Conservation (phyloP, 1,140 invertebrate genomes). For the Camponotus floridanus region DNA sequence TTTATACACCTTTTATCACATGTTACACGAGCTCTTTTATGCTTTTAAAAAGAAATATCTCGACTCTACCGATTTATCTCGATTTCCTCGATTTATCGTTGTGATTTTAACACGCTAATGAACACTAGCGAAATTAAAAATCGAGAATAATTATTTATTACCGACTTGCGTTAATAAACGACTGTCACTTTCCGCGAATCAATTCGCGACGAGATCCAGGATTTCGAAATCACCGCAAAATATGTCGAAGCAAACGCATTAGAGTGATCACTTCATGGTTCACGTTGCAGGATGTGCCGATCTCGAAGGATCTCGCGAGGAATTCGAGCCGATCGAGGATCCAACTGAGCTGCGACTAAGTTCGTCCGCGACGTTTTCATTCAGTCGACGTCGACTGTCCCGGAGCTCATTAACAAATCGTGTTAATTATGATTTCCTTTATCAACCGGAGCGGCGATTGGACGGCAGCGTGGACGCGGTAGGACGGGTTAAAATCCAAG, state of each 20-base stretch:
- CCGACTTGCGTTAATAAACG: not conserved
- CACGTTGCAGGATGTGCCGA: not conserved
- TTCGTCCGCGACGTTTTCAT: slow-evolving; percentile 74
- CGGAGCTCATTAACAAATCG: slow-evolving; percentile 81
- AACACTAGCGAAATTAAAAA: not conserved
- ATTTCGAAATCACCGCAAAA: not conserved
- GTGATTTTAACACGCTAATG: not conserved
- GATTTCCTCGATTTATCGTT: not conserved
- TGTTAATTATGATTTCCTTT: slow-evolving; percentile 83
- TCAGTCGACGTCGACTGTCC: slow-evolving; percentile 72
- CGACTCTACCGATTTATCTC: not conserved
- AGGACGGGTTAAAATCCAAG: slow-evolving; percentile 77
- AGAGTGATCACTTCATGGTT: slow-evolving; percentile 14
- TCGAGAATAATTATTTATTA: not conserved
- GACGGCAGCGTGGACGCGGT: slow-evolving; percentile 65
- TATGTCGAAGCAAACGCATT: not conserved
- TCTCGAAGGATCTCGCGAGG: slow-evolving; percentile 13
- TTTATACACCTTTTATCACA: not conserved
- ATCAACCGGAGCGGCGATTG: slow-evolving; percentile 80
- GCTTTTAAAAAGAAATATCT: not conserved
- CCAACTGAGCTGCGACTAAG: slow-evolving; percentile 70
- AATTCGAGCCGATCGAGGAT: slow-evolving; percentile 46
- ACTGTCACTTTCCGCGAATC: not conserved
- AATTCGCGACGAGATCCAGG: not conserved
- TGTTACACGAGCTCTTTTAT: not conserved